Evolutionary conservation across 2,888 invertebrate species (phyloP), one percentile per base, ranked within the genome.

Genomic region (Spisula solida): DNA sequence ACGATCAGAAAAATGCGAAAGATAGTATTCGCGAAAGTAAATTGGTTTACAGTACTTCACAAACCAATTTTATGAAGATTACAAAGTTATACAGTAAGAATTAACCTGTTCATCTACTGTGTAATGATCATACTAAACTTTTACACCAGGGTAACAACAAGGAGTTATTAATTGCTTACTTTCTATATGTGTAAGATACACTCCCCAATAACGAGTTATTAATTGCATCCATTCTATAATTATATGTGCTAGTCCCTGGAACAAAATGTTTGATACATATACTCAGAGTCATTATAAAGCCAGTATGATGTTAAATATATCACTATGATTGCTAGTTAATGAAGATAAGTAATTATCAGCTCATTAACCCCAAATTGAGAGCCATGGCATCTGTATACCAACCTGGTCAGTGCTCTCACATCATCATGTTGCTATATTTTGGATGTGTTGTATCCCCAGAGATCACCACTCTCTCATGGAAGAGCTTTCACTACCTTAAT

Each of bases 271-370:
- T 25, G 60, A 66, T 66, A 66, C 25, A 66, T 66, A n/a, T 66
- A 2, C 20, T 6, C 5, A n/a, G 25, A 8, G 25, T 66, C 81
- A 56, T 81, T 81, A 81, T 81, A 34, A 25, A n/a, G 34, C 20
- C 34, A 60, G 56, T 60, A 56, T 34, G 81, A 29, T 56, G 81
- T 60, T 81, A 81, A 60, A 81, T 81, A 60, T 81, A 81, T 60
- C 31, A 34, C 18, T 56, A 16, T 81, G 41, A 81, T 81, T n/a
- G 31, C 20, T 16, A 31, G 34, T 31, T 81, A 81, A 81, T 60
- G 60, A 81, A 34, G 60, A 66, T 25, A 20, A 25, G 60, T 66
- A 25, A 66, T 66, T 25, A 66, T 66, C 25, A 66, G 60, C 60
- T 66, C 60, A 25, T 25, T 66, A 25, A 66, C 4, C 60, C 4